Base-by-base conservation (phyloP, 2,113 vertebrate genomes). In the Thryonomys swinderianus region DNA sequence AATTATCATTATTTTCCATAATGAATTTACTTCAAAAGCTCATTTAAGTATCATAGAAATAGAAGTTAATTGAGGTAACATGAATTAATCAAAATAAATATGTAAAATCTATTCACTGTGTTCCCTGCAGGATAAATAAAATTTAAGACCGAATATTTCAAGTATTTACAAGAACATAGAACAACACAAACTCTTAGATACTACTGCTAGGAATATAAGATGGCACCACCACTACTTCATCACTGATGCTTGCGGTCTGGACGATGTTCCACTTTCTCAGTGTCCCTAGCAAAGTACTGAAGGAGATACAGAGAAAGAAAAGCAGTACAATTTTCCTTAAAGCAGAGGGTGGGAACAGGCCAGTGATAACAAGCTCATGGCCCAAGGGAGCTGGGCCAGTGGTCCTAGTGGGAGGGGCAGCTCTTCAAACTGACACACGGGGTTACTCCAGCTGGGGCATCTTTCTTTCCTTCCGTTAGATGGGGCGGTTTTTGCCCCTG, bases 61-160 rank as follows among this genome's bases (percentile, higher is more conserved):
- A 53, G 6, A 80, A 92, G 93, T 82, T 62, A 67, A 64, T 57
- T 45, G 40, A 32, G 32, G 9, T 16, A 12, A 82, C 5, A 48
- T 13, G 14, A 88, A 37, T 62, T 67, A 45, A 82, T 81, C 51
- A 90, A 96, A 91, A 92, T 76, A 61, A 90, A 57, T 57, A 81
- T 21, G 42, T 42, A 67, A 94, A 81, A 73, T 55, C 5, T 6
- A 81, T 30, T 66, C 48, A 5, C 17, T 79, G 40, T 21, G 34
- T 1, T 64, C 25, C 11, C 23, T 53, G 57, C 25, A 86, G 32
- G 79, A 89, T 57, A 32, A 13, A 55, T 95, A 91, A 94, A 62
- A 64, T 64, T 85, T 78, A 67, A 81, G 4, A 66, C 17, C 27
- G 5, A 82, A 5, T 16, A 88, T 13, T 34, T 34, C 40, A 90